Conservation (phyloP, 2,113 vertebrate genomes). For the Gobiocypris rarus region DNA sequence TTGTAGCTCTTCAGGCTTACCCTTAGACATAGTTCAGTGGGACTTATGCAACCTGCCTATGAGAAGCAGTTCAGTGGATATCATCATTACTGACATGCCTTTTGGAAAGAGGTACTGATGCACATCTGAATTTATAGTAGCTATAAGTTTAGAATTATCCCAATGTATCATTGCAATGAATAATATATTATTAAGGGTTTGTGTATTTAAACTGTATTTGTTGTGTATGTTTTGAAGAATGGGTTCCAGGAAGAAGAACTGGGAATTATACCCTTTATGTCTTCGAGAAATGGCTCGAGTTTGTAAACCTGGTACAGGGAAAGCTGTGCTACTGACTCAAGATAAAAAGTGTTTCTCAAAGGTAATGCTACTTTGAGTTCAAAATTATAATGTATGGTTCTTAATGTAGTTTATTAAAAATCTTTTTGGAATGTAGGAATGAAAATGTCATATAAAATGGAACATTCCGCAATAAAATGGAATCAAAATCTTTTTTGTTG, state of each 20-base stretch:
- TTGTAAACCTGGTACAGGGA: conserved; percentile 86
- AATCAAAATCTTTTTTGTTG: not conserved
- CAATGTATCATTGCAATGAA: not conserved
- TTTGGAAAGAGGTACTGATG: conserved; percentile 92
- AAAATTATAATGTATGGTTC: not conserved
- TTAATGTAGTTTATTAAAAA: not conserved
- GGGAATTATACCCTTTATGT: conserved; percentile 94
- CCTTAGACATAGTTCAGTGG: conserved; percentile 90
- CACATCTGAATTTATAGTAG: not conserved
- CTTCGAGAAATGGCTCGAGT: conserved; percentile 93
- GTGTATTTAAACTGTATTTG: conserved; percentile 10
- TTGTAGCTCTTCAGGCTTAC: conserved; percentile 77
- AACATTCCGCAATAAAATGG: too few relatives aligned
- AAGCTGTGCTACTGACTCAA: conserved; percentile 90
- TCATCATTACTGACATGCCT: conserved; percentile 94
- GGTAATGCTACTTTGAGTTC: conserved; percentile 69
- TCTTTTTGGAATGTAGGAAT: not conserved
- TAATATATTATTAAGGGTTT: not conserved
- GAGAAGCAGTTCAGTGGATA: conserved; percentile 86
- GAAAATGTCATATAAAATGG: too few relatives aligned
- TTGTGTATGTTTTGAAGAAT: conserved; percentile 77
- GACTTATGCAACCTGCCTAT: conserved; percentile 88
- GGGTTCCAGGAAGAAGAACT: conserved; percentile 95
- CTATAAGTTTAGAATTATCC: not conserved
- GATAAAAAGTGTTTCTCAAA: conserved; percentile 97